Evolutionary conservation across 64 coral and sea anemone genomes (phyloP).

Genomic region (Montipora cactus): DNA sequence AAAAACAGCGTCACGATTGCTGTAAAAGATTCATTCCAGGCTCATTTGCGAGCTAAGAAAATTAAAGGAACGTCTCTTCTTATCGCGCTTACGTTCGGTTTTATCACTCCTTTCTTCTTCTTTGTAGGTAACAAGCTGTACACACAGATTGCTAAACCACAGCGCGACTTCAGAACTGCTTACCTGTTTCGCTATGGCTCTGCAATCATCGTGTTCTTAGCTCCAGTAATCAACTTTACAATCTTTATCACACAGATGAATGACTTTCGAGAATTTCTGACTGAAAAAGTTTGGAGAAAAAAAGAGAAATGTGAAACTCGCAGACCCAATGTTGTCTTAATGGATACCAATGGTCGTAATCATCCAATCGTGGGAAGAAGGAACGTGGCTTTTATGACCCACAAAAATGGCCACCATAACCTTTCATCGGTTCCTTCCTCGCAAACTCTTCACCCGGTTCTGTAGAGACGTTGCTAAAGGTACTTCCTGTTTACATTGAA

Average conservation of each 20-base stretch:
- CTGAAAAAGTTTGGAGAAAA: background rate
- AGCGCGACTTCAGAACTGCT: slow-evolving; percentile 5
- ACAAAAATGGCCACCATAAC: too few species aligned
- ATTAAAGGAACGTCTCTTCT: slow-evolving; percentile 31
- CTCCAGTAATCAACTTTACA: background rate
- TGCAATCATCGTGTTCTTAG: background rate
- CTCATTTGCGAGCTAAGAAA: background rate
- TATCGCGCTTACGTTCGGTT: slow-evolving; percentile 23
- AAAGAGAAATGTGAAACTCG: background rate
- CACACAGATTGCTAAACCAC: background rate
- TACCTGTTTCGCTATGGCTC: slow-evolving; percentile 1
- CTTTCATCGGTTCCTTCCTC: too few species aligned
- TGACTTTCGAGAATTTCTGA: slow-evolving; percentile 4
- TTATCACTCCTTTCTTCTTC: slow-evolving; percentile 39
- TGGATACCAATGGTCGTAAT: background rate
- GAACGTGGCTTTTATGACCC: too few species aligned
- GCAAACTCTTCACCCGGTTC: too few species aligned
- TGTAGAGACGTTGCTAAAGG: too few species aligned
- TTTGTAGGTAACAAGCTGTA: slow-evolving; percentile 12
- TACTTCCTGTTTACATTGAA: too few species aligned
- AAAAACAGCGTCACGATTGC: background rate
- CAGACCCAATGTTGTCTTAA: background rate
- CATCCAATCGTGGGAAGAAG: too few species aligned
- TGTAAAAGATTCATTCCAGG: background rate
- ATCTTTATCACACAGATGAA: slow-evolving; percentile 14